Base-by-base conservation (phyloP, 2,888 invertebrate species). In the Scaptodrosophila latifasciaeformis region DNA sequence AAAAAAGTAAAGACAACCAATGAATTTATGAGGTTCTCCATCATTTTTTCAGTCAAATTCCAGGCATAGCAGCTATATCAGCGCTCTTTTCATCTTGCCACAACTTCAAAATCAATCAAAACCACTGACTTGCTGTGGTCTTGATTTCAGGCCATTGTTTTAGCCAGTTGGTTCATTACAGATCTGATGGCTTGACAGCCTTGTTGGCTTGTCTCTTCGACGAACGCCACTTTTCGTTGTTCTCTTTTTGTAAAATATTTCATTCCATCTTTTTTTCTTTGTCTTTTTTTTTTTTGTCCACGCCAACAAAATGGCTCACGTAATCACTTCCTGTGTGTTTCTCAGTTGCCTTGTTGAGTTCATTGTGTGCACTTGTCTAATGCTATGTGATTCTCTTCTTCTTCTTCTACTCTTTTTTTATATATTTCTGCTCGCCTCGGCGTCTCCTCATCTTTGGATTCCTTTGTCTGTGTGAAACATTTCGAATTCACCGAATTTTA, bases 321-420 rank as follows among this genome's bases (percentile, higher is more conserved):
- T 81, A 81, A 81, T 70, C 80, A 81, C 77, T 74, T 80, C 78
- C 80, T 60, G 60, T 59, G 35, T 49, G 56, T 53, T 49, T n/a
- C n/a, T n/a, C n/a, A n/a, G 54, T 62, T 50, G 43, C 34, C 43
- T 17, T 43, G 5, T 18, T 21, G 2, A 21, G 18, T 4, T 27
- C 30, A 37, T 58, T 60, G 37, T 49, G 37, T 59, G 34, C 50
- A 59, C 39, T 61, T 67, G 53, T 59, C 60, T 60, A 64, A 65
- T 65, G 45, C 43, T 39, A 49, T 46, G 55, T 62, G 49, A 54
- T 55, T 69, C 57, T 15, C n/a, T 30, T 44, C 34, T 18, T 7
- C 40, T 30, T 49, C 40, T 24, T 49, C 35, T 42, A 49, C 40
- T 48, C 31, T 50, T 29, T 44, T 19, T 34, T n/a, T n/a, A n/a